Base-by-base conservation (phyloP, 2,888 invertebrate genomes). In the Acleris emargana region DNA sequence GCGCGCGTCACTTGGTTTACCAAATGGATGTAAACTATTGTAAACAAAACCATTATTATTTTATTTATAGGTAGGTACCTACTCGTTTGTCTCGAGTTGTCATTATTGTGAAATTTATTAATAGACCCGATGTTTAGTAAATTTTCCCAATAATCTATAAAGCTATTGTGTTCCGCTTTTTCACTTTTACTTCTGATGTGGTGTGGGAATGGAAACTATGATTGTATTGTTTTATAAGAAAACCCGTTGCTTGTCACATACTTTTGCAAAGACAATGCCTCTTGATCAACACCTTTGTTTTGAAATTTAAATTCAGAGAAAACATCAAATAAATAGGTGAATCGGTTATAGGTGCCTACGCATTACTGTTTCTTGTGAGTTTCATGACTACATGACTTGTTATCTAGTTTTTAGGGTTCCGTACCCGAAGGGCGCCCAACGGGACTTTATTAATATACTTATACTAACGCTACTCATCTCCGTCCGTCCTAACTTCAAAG, bases 141-240 rank as follows among this genome's bases (percentile, higher is more conserved):
- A 60, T 62, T 32, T 69, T 68, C 68, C 20, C 69, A 69, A 70
- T 71, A 61, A 61, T 55, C 60, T 28, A 51, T 57, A 55, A 51
- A 63, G 53, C 69, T 43, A 72, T 71, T 72, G 69, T 72, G 69
- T 55, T 58, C 18, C 45, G 60, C 62, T 53, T 62, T 64, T 58
- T 58, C 62, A 69, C 68, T 58, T 55, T 70, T 73, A 77, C 78
- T 70, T 75, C 61, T 77, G 70, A 68, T 79, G 83, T 82, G 81
- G 76, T 79, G 83, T 82, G 81, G 76, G 81, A 83, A 83, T 76
- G 67, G 71, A 81, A 82, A 79, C 73, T 71, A 67, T 67, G 71
- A 55, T 76, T 73, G 69, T 73, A 72, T 75, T 75, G 69, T 76
- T 32, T 64, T 25, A 43, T 52, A 66, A 60, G 45, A 61, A 64